Evolutionary conservation across 2,888 invertebrate genomes (phyloP).

Genomic region (Eupeodes luniger): DNA sequence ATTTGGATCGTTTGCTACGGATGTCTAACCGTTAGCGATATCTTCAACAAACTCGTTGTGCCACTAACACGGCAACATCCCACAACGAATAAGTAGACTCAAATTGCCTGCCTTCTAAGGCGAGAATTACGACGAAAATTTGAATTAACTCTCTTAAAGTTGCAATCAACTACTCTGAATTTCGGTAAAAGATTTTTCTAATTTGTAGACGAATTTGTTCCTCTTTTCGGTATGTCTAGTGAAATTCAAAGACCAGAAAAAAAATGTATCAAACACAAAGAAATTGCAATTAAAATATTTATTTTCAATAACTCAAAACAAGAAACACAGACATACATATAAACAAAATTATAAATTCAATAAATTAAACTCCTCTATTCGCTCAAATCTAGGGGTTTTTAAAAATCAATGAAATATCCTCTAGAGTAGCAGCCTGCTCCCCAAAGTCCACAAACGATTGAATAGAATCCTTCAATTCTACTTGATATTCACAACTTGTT

Average conservation of each 20-base stretch:
- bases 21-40: no score
- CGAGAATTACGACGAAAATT: no score
- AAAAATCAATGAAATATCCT: slow-evolving; percentile 43
- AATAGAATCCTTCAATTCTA: not conserved
- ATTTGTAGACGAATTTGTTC: no score
- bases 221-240: no score
- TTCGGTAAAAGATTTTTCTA: no score
- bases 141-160: no score
- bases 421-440: slow-evolving; percentile 33
- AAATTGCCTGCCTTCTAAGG: no score
- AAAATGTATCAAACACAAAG: not conserved
- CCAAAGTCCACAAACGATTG: slow-evolving; percentile 34
- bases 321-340: not conserved
- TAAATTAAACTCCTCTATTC: not conserved
- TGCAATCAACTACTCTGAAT: no score
- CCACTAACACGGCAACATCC: no score
- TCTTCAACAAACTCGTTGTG: no score
- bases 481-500: slow-evolving; percentile 1
- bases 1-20: no score
- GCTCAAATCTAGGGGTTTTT: not conserved
- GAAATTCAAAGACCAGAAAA: not conserved
- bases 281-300: not conserved
- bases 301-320: slow-evolving; percentile 7
- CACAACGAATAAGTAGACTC: no score
- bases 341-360: slow-evolving; percentile 3